A percentile compares a stretch with the other conserved stretches of the same genome.
Evolutionary conservation across 2,113 vertebrate genomes (phyloP).

Genomic region (Chascanopsetta lugubris): DNA sequence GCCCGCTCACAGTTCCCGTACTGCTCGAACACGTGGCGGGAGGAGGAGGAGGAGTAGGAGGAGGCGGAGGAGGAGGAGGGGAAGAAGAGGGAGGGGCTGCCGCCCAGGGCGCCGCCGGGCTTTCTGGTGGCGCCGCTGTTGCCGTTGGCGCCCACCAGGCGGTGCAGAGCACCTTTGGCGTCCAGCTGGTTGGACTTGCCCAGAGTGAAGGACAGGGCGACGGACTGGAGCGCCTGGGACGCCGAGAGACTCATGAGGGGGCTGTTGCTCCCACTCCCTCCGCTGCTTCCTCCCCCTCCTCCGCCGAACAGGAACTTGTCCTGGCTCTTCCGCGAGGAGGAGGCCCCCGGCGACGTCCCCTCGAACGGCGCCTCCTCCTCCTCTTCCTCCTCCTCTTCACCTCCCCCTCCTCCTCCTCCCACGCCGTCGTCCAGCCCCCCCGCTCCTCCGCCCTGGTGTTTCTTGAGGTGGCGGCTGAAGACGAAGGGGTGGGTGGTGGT

Average conservation of each 20-base stretch:
- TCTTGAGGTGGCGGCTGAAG: conserved; percentile 98
- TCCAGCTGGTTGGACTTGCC: conserved; percentile 78
- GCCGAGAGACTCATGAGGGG: conserved; percentile 92
- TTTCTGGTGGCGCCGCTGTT: not conserved
- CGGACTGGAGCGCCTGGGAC: conserved; percentile 96
- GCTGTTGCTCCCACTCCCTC: conserved; percentile 86
- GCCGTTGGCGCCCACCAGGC: conserved; percentile 80
- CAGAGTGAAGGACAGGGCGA: conserved; percentile 88
- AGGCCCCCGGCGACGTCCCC: conserved; percentile 60
- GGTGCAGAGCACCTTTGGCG: conserved; percentile 66
- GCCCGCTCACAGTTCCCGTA: conserved; percentile 94
- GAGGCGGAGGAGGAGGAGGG: too few relatives aligned
- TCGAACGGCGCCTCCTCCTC: conserved; percentile 56
- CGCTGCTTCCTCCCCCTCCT: conserved; percentile 76
- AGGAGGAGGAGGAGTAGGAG: conserved; percentile 83
- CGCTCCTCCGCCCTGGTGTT: conserved; percentile 89
- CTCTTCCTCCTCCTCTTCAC: conserved; percentile 78
- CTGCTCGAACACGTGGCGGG: conserved; percentile 84
- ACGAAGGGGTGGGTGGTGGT: conserved; percentile 98
- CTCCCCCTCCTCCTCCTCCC: conserved; percentile 70
- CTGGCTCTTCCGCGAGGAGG: conserved; percentile 16
- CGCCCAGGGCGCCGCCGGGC: conserved; percentile 67
- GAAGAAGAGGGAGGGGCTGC: conserved; percentile 83
- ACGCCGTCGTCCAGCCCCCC: conserved; percentile 76
- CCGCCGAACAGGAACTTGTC: conserved; percentile 72